These are phyloP conservation scores for Isotomurus palustris DNA, from an alignment of 2,888 invertebrate genomes.

Conservation along the genomic window DNA sequence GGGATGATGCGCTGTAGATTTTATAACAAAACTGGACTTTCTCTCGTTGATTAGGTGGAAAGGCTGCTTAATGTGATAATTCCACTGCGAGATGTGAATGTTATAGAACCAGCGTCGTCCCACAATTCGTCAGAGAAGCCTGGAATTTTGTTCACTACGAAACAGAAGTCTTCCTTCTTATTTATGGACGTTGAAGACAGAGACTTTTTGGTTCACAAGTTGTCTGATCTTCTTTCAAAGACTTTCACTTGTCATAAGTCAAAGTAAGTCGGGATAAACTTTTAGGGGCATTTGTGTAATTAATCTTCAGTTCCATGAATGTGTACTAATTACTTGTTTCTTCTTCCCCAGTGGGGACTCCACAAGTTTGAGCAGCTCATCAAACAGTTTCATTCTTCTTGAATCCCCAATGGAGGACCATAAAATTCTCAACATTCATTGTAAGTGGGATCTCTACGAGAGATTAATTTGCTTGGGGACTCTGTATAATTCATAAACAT, in stretches of 20 bases:
- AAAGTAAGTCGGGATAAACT: conserved; percentile 23
- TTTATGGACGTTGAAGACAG: conserved; percentile 84
- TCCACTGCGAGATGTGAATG: conserved; percentile 75
- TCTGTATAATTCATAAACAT: conserved; percentile 13
- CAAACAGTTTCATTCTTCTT: conserved; percentile 45
- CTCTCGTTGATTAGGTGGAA: conserved; percentile 68
- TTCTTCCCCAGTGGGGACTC: conserved; percentile 30
- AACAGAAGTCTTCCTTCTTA: conserved; percentile 75
- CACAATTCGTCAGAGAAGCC: conserved; percentile 62
- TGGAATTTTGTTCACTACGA: conserved; percentile 76
- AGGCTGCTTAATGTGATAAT: conserved; percentile 80
- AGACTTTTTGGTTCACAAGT: conserved; percentile 81
- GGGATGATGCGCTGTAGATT: not conserved
- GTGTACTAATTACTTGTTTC: not conserved
- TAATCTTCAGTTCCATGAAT: not conserved
- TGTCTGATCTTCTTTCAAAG: conserved; percentile 78
- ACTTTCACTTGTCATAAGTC: conserved; percentile 48
- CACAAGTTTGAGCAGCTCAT: conserved; percentile 41
- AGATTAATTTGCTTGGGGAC: too few relatives aligned
- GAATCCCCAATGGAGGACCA: conserved; percentile 43
- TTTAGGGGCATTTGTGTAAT: not conserved
- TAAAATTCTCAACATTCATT: conserved; percentile 20
- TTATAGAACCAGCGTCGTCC: conserved; percentile 70
- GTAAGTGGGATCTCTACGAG: too few relatives aligned
- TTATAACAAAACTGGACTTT: not conserved